Evolutionary conservation across 2,888 invertebrate genomes (phyloP).

Genomic region (Erpobdella octoculata): DNA sequence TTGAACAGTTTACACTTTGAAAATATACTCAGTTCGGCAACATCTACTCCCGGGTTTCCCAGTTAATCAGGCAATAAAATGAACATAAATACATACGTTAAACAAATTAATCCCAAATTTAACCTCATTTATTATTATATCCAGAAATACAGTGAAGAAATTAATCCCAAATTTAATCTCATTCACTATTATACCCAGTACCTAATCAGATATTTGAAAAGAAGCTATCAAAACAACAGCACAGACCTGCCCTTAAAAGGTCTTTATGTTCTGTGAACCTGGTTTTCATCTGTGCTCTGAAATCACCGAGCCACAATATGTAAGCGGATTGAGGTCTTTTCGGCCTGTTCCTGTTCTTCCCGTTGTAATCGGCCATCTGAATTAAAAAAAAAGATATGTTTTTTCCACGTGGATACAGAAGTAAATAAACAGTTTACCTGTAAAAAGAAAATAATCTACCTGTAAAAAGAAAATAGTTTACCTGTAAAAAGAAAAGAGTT

Average conservation of each 20-base stretch:
- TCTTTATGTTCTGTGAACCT: constrained; percentile 54
- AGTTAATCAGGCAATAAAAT: too few species aligned
- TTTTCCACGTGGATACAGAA: background rate
- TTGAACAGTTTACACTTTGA: too few species aligned
- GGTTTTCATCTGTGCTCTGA: constrained; percentile 70
- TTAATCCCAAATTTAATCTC: too few species aligned
- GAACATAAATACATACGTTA: too few species aligned
- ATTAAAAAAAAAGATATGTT: background rate
- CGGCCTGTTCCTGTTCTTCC: constrained; percentile 77
- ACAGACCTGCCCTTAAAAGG: constrained; percentile 31
- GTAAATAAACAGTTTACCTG: background rate
- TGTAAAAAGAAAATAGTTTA: background rate
- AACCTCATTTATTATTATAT: too few species aligned
- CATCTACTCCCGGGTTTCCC: too few species aligned
- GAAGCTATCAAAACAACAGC: too few species aligned
- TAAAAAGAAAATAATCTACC: background rate
- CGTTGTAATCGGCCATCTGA: constrained; percentile 64
- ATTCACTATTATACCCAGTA: too few species aligned
- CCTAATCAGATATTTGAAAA: too few species aligned
- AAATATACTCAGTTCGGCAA: too few species aligned
- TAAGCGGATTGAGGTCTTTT: constrained; percentile 83
- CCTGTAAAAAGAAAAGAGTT: background rate
- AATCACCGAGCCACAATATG: constrained; percentile 86
- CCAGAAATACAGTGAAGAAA: too few species aligned
- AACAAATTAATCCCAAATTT: too few species aligned